Evolutionary conservation across 2,888 invertebrate species (phyloP).

Genomic region (Dryadula phaetusa): DNA sequence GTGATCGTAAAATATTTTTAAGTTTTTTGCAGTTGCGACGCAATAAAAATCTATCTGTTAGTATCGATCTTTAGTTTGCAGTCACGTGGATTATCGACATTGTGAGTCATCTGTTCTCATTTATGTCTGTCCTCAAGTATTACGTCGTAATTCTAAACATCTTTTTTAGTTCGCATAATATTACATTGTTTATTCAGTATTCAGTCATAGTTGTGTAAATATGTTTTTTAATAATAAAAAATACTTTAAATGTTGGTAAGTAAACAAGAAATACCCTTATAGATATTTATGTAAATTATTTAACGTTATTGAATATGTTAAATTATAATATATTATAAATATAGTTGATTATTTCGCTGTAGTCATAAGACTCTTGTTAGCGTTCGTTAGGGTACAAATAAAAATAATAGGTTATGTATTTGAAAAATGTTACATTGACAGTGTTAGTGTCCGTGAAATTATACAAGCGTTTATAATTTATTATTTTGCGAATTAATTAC

Average conservation of each 20-base stretch:
- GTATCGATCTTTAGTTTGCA: slow-evolving; percentile 66
- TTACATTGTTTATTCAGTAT: background rate
- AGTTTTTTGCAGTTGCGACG: slow-evolving; percentile 18
- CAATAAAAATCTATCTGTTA: slow-evolving; percentile 20
- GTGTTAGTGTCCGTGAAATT: too few relatives aligned
- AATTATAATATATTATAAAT: background rate
- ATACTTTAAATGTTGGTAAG: background rate
- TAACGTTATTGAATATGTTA: background rate
- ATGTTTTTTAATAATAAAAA: background rate
- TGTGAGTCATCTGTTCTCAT: slow-evolving; percentile 61
- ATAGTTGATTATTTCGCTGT: background rate
- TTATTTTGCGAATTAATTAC: too few relatives aligned
- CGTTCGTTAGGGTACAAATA: too few relatives aligned
- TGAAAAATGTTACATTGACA: too few relatives aligned
- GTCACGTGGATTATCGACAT: slow-evolving; percentile 59
- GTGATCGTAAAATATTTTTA: background rate
- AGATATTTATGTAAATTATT: background rate
- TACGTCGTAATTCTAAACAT: slow-evolving; percentile 35
- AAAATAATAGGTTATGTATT: too few relatives aligned
- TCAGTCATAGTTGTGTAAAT: background rate
- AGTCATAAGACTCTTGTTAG: too few relatives aligned
- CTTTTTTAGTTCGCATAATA: background rate
- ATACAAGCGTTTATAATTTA: too few relatives aligned
- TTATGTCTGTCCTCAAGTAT: slow-evolving; percentile 47
- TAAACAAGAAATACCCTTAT: background rate